Conservation (phyloP, 2,113 vertebrate species). For the Piaya cayana region DNA sequence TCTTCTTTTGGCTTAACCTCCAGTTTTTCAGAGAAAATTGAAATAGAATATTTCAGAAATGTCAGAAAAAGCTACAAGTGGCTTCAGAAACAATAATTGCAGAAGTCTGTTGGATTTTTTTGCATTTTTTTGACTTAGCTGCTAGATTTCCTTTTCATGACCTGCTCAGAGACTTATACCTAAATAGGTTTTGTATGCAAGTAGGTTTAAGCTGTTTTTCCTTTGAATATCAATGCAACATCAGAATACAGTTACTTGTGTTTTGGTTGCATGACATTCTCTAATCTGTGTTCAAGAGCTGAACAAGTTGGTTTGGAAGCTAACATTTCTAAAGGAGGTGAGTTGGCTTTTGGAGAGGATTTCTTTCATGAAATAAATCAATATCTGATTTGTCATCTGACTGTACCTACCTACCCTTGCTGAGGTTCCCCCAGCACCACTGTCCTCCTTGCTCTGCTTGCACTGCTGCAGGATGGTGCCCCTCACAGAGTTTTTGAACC, state of each 20-base stretch:
- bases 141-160: background rate
- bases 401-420: accelerated
- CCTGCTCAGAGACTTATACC: background rate
- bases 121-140: background rate
- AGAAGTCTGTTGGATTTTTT: background rate
- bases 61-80: background rate
- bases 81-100: background rate
- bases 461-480: background rate
- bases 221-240: background rate
- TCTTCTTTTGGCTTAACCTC: background rate
- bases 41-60: background rate
- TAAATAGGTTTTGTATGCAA: background rate
- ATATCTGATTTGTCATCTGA: background rate
- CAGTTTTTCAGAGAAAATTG: background rate
- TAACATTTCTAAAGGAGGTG: accelerated
- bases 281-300: background rate
- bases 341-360: background rate
- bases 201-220: background rate
- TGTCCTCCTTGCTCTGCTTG: background rate
- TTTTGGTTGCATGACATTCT: background rate
- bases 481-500: background rate
- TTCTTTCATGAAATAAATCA: background rate
- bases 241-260: background rate
- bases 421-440: background rate
- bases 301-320: background rate